phyloP scores from a whole-genome alignment of 23 tunicate genomes.

The Corella eumyota region DNA sequence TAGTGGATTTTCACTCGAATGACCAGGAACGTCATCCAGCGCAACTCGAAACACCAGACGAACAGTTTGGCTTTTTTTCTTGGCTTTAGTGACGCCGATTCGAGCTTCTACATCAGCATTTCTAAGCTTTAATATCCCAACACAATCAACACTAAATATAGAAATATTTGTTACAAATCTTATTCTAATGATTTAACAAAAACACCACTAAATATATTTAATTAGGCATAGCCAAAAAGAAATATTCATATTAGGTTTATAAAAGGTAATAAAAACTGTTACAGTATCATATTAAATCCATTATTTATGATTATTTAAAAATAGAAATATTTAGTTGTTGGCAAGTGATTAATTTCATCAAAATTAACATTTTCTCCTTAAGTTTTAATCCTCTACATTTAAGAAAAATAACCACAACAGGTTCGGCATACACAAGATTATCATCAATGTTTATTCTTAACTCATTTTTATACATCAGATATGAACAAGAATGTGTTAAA shows the following conservation, averaged over 20 bases:
- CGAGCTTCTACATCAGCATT: slow-evolving; percentile 94
- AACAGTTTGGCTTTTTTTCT: slow-evolving; percentile 84
- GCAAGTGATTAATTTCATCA: not conserved
- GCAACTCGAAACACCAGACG: slow-evolving; percentile 83
- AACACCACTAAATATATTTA: too few relatives aligned
- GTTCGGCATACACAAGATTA: too few relatives aligned
- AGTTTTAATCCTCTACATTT: too few relatives aligned
- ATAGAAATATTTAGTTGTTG: not conserved
- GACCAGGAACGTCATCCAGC: slow-evolving; percentile 19
- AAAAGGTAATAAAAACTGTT: too few relatives aligned
- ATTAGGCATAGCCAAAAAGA: too few relatives aligned
- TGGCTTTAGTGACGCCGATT: slow-evolving; percentile 55
- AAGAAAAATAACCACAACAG: too few relatives aligned
- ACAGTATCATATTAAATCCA: too few relatives aligned
- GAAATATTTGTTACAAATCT: not conserved
- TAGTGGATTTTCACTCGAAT: slow-evolving; percentile 1
- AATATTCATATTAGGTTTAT: too few relatives aligned
- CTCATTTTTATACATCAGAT: too few relatives aligned
- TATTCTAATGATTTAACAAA: not conserved
- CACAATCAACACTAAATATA: slow-evolving; percentile 83
- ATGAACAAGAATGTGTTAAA: too few relatives aligned
- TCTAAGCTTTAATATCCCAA: slow-evolving; percentile 92
- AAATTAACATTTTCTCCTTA: too few relatives aligned
- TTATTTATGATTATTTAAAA: not conserved
- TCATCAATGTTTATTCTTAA: too few relatives aligned